Evolutionary conservation across 2,113 vertebrate species (phyloP).

Genomic region (Lanius collurio): DNA sequence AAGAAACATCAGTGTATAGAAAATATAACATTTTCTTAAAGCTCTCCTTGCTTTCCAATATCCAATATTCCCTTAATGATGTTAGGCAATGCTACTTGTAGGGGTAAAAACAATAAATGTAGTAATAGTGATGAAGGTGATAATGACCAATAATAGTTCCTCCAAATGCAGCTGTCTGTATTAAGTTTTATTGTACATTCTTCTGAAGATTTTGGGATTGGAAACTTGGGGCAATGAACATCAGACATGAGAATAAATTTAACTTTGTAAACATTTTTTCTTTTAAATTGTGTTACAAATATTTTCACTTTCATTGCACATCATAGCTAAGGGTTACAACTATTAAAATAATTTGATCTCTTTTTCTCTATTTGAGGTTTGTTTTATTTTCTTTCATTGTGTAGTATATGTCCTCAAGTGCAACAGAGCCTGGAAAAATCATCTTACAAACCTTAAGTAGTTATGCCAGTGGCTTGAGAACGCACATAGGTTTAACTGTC

Average conservation of each 20-base stretch:
- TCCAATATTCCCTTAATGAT: not conserved
- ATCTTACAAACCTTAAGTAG: not conserved
- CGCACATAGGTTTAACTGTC: not conserved
- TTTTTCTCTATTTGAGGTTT: not conserved
- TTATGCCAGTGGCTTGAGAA: not conserved
- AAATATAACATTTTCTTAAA: not conserved
- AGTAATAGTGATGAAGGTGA: not conserved
- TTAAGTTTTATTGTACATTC: not conserved
- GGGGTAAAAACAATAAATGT: not conserved
- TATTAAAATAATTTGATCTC: not conserved
- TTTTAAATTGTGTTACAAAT: not conserved
- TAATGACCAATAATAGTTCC: not conserved
- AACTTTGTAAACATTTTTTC: not conserved
- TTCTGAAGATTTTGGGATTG: not conserved
- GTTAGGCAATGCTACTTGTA: rapidly evolving
- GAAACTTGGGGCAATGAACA: not conserved
- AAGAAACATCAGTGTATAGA: not conserved
- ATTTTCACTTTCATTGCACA: not conserved
- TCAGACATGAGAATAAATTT: not conserved
- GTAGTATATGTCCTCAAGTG: not conserved
- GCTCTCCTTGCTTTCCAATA: not conserved
- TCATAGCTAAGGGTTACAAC: not conserved
- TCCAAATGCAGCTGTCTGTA: not conserved
- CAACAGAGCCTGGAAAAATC: not conserved
- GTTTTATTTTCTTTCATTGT: not conserved